Evolutionary conservation across 2,888 invertebrate genomes (phyloP).

Genomic region (Tanytarsus gracilentus): DNA sequence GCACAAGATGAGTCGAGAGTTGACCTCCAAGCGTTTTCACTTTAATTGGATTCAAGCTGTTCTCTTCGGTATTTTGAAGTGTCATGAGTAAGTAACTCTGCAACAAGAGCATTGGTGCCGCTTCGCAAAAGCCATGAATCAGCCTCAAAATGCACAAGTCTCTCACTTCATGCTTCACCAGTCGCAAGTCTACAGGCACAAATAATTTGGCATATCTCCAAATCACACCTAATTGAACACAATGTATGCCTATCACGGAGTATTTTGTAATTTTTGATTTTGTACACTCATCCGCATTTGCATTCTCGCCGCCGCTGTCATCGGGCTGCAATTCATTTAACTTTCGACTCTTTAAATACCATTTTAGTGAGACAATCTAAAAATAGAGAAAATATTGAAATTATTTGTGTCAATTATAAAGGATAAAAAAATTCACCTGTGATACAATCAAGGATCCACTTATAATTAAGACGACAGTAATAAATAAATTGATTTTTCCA

Average conservation of each 20-base stretch:
- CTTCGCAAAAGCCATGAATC: constrained; percentile 80
- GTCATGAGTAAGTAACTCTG: constrained; percentile 65
- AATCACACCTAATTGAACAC: constrained; percentile 60
- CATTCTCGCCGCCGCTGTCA: constrained; percentile 23
- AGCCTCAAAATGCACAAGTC: constrained; percentile 67
- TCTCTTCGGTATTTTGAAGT: constrained; percentile 35
- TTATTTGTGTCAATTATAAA: not conserved
- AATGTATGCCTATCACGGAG: constrained; percentile 53
- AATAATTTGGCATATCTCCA: constrained; percentile 80
- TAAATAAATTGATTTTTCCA: constrained; percentile 55
- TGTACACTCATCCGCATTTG: constrained; percentile 8
- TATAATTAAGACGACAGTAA: constrained; percentile 60
- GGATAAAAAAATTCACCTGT: constrained; percentile 43
- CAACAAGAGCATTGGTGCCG: constrained; percentile 76
- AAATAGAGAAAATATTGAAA: constrained; percentile 30
- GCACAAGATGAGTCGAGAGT: constrained; percentile 19
- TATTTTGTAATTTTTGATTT: constrained; percentile 31
- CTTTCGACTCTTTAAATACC: constrained; percentile 50
- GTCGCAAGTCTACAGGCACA: constrained; percentile 69
- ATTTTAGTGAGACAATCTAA: constrained; percentile 60
- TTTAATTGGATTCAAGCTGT: constrained; percentile 29
- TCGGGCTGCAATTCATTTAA: constrained; percentile 34
- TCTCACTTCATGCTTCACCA: constrained; percentile 74
- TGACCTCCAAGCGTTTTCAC: constrained; percentile 31
- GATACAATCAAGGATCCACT: constrained; percentile 64